Percentiles rank a stretch among this genome's conserved stretches.
phyloP scores from a whole-genome alignment of 2,113 vertebrate genomes.

The Protobothrops flavoviridis region DNA sequence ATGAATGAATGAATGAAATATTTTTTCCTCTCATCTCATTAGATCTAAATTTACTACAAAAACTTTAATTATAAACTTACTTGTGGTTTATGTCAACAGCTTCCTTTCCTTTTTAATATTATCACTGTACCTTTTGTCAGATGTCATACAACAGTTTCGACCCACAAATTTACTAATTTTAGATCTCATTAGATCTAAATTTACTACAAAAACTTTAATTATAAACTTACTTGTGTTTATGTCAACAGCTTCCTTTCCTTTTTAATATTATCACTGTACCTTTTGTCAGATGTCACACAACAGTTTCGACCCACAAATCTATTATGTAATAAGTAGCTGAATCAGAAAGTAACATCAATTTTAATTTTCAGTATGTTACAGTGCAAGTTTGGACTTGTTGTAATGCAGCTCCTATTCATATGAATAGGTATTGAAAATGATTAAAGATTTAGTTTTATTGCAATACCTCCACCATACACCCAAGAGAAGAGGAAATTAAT shows the following conservation, averaged over 20 bases:
- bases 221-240: not conserved
- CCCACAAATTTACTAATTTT: no score
- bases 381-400: conserved; percentile 16
- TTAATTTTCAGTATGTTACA: conserved; percentile 29
- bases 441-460: conserved; percentile 35
- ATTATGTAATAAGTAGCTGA: not conserved
- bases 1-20: not conserved
- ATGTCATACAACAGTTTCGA: not conserved
- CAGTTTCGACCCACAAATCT: not conserved
- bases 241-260: not conserved
- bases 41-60: not conserved
- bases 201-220: not conserved
- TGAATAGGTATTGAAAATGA: conserved; percentile 37
- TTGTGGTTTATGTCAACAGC: not conserved
- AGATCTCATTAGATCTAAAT: no score
- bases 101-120: not conserved
- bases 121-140: not conserved
- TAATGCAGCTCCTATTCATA: conserved; percentile 10
- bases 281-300: not conserved
- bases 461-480: conserved; percentile 38
- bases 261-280: not conserved
- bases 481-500: conserved; percentile 45
- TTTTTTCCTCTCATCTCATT: not conserved
- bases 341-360: conserved; percentile 26
- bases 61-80: not conserved